Percentiles rank a stretch among this genome's conserved stretches.
phyloP scores from a whole-genome alignment of 2,113 vertebrate species.

The Marmota flaviventris region DNA sequence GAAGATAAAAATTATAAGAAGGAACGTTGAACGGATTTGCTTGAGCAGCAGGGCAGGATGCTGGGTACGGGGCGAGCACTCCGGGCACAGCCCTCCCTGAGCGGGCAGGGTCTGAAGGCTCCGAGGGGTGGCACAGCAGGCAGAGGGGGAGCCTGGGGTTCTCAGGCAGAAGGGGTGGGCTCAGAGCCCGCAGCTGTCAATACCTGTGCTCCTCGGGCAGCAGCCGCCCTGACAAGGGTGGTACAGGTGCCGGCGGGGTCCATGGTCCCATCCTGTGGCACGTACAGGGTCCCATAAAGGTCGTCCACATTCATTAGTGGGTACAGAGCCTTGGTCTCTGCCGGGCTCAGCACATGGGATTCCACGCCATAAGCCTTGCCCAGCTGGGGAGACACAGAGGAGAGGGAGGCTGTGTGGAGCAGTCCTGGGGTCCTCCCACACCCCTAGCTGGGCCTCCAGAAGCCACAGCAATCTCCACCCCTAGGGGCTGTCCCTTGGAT shows the following conservation, averaged over 20 bases:
- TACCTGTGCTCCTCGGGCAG: conserved; percentile 93
- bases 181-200: fast-evolving
- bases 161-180: too few species aligned
- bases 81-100: fast-evolving
- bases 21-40: fast-evolving
- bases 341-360: conserved; percentile 94
- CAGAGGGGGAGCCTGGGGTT: neutral
- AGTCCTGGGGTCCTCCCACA: too few species aligned
- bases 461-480: fast-evolving
- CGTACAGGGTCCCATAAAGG: conserved; percentile 96
- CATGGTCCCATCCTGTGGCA: conserved; percentile 97
- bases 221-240: conserved; percentile 92
- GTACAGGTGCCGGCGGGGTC: conserved; percentile 97
- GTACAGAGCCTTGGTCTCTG: conserved; percentile 96
- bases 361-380: conserved; percentile 97
- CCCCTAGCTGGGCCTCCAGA: neutral
- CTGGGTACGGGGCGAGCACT: too few species aligned
- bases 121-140: neutral
- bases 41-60: fast-evolving
- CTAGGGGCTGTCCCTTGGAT: neutral
- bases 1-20: too few species aligned
- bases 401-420: fast-evolving
- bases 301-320: conserved; percentile 96
- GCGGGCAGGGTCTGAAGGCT: neutral
- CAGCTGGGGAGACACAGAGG: conserved; percentile 85